A percentile compares a stretch with the other conserved stretches of the same genome.
phyloP scores from a whole-genome alignment of 2,888 invertebrate genomes.

The Drosophila colorata region DNA sequence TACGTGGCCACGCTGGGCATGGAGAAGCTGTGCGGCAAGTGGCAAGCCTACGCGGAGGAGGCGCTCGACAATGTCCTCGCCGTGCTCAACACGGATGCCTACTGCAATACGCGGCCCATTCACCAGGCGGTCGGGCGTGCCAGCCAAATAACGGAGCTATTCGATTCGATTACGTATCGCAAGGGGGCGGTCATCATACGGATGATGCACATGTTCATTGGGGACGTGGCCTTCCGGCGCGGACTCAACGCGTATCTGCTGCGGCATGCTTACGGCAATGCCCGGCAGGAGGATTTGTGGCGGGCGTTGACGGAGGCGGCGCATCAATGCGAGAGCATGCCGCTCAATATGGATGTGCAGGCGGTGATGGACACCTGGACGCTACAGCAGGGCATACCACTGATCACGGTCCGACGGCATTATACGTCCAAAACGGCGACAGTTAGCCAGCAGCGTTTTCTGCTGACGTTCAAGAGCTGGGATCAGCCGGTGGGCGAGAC shows the following conservation, averaged over 20 bases:
- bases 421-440: conserved; percentile 86
- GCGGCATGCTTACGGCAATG: conserved; percentile 89
- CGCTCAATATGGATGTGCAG: conserved; percentile 88
- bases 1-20: conserved; percentile 88
- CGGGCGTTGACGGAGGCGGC: conserved; percentile 88
- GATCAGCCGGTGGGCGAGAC: conserved; percentile 6
- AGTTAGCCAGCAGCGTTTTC: conserved; percentile 86
- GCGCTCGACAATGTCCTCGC: conserved; percentile 86
- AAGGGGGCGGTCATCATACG: conserved; percentile 94
- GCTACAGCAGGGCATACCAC: conserved; percentile 92
- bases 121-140: conserved; percentile 90
- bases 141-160: conserved; percentile 91
- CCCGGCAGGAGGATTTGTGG: conserved; percentile 94
- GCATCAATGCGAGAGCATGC: conserved; percentile 86
- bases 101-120: conserved; percentile 91
- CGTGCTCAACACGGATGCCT: conserved; percentile 89
- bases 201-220: conserved; percentile 96
- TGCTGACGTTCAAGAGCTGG: conserved; percentile 26
- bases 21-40: conserved; percentile 87
- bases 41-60: conserved; percentile 87
- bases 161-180: conserved; percentile 93
- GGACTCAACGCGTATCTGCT: conserved; percentile 89
- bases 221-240: conserved; percentile 89
- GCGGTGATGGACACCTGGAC: conserved; percentile 95
- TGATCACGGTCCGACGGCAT: conserved; percentile 88